phyloP scores from a whole-genome alignment of 1,140 invertebrate genomes.

The Drosophila repleta region DNA sequence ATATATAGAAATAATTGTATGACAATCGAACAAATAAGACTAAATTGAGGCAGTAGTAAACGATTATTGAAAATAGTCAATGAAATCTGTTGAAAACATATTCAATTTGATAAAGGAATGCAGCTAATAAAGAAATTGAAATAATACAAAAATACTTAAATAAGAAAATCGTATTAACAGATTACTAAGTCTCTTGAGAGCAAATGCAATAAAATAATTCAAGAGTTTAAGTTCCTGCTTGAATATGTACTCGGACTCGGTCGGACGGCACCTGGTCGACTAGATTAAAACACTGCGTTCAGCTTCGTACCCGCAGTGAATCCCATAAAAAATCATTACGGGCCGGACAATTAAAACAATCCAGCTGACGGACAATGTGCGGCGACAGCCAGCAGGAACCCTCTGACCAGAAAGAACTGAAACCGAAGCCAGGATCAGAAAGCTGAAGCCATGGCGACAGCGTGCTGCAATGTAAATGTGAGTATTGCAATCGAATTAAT shows the following conservation, averaged over 20 bases:
- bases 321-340: slow-evolving; percentile 50
- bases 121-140: background rate
- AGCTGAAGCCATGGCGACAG: background rate
- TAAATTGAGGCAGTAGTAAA: background rate
- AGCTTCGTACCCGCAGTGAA: slow-evolving; percentile 16
- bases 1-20: background rate
- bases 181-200: background rate
- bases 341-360: slow-evolving; percentile 42
- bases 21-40: background rate
- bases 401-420: slow-evolving; percentile 10
- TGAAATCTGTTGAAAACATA: too few species aligned
- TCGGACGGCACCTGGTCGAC: slow-evolving; percentile 2
- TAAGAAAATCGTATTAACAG: too few species aligned
- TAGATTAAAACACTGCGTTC: slow-evolving; percentile 37
- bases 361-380: slow-evolving; percentile 54
- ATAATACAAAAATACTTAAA: background rate
- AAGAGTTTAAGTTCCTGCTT: slow-evolving; percentile 4
- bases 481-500: slow-evolving; percentile 81
- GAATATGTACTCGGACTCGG: slow-evolving; percentile 2
- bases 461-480: slow-evolving; percentile 35
- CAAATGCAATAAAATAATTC: background rate
- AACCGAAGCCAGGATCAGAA: background rate
- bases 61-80: too few species aligned
- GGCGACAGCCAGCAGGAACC: slow-evolving; percentile 21
- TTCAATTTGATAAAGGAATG: too few species aligned